Base-by-base conservation (phyloP, 1,140 invertebrate species). In the Ganaspis sp. region DNA sequence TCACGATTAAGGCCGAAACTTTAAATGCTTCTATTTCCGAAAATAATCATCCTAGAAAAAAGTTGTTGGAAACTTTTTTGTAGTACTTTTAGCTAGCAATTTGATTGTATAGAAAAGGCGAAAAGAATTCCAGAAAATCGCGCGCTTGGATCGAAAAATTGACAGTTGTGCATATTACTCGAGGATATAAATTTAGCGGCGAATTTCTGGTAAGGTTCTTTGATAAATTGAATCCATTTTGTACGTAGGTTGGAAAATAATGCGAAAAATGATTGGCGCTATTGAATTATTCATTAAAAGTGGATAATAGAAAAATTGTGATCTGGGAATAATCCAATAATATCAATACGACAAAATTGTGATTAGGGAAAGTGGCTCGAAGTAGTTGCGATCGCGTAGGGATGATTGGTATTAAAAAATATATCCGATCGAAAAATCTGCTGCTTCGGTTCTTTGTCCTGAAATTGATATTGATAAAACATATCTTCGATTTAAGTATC, bases 401-500 rank as follows among this genome's bases (percentile, higher is more conserved):
- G 0, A 26, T 15, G 12, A 26, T 4, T 64, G 29, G 15, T 64
- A 26, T 64, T 64, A 29, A 15, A 12, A 9, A 64, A 29, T 3
- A n/a, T 1, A 64, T 26, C 23, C 11, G 26, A n/a, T 15, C 11
- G 15, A 6, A 29, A 64, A 34, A n/a, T 15, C 9, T 9, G 23
- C 26, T 64, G 23, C 58, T 29, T 64, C 3, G 12, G 23, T 26
- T 15, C 26, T 29, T 15, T 29, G 26, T 29, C 54, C 58, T 64
- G 5, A 29, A 64, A 64, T n/a, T 64, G 26, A n/a, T 64, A 64
- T 29, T 64, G 12, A 64, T 64, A 64, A 64, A 26, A 64, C 58
- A 64, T 29, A 64, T 64, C 58, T 29, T 64, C 26, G 58, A 64
- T 64, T 34, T 64, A n/a, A 64, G 23, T 29, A 29, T 64, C 23